Conservation (phyloP, 2,797 vertebrate species). For the Linurgus olivaceus region DNA sequence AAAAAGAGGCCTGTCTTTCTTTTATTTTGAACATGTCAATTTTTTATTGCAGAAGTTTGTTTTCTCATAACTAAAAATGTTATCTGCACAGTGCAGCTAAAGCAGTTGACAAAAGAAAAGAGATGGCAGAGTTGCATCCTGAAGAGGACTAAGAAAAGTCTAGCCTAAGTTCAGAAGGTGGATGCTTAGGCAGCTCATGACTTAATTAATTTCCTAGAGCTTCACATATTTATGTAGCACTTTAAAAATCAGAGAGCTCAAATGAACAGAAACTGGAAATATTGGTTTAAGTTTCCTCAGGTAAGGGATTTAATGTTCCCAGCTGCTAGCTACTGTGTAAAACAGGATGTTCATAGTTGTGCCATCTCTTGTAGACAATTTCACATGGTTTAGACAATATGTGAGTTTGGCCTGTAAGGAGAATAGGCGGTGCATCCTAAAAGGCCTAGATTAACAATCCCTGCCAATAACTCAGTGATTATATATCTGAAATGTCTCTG, state of each 20-base stretch:
- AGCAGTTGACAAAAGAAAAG: not conserved
- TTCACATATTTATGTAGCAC: not conserved
- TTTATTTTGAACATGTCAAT: not conserved
- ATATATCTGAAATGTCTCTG: not conserved
- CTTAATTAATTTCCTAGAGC: not conserved
- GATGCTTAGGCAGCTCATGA: not conserved
- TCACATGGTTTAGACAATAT: not conserved
- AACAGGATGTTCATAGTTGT: not conserved
- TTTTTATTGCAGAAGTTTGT: not conserved
- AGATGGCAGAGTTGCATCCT: not conserved
- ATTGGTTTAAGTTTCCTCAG: not conserved
- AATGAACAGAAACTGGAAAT: not conserved
- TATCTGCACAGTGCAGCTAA: not conserved
- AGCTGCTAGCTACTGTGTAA: not conserved
- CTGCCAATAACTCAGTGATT: not conserved
- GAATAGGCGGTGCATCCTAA: not conserved
- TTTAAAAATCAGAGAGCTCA: not conserved
- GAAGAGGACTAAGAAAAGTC: not conserved
- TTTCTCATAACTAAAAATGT: not conserved
- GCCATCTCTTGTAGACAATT: not conserved
- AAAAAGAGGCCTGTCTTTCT: not conserved
- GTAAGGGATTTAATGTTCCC: not conserved
- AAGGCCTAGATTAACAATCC: not conserved
- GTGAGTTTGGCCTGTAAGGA: not conserved
- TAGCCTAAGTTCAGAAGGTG: not conserved